These are phyloP conservation scores for Mastomys natalensis DNA, from an alignment of 2,113 vertebrate species.

Conservation along the genomic window DNA sequence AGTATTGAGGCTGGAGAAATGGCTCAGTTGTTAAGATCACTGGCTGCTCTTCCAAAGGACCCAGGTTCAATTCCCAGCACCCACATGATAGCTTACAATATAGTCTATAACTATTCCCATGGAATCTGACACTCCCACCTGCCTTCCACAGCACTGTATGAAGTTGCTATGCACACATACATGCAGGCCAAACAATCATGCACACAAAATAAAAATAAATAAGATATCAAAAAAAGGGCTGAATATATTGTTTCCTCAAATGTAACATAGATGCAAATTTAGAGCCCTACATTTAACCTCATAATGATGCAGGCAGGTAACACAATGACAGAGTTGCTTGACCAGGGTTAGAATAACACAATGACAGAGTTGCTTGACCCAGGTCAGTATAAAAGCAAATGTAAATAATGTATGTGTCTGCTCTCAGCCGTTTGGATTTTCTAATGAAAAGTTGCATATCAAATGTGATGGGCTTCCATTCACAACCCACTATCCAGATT, in stretches of 20 bases:
- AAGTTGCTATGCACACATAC: not conserved
- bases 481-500: conserved; percentile 9
- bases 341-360: not conserved
- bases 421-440: conserved; percentile 62
- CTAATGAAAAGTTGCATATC: conserved; percentile 59
- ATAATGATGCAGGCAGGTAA: conserved; percentile 3
- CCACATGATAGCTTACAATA: not conserved
- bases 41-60: not conserved
- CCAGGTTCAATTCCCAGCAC: not conserved
- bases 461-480: conserved; percentile 42
- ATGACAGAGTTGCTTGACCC: not conserved
- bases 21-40: not conserved
- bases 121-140: not conserved
- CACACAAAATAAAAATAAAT: not conserved
- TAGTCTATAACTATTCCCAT: not conserved
- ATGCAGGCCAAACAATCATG: not conserved
- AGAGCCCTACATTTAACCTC: not conserved
- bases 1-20: not conserved
- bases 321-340: not conserved
- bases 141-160: not conserved
- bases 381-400: conserved; percentile 48
- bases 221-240: not conserved
- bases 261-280: conserved; percentile 27
- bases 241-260: conserved; percentile 26
- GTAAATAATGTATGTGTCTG: conserved; percentile 59